Base-by-base conservation (phyloP, 2,113 vertebrate genomes). In the Malaclemys terrapin region DNA sequence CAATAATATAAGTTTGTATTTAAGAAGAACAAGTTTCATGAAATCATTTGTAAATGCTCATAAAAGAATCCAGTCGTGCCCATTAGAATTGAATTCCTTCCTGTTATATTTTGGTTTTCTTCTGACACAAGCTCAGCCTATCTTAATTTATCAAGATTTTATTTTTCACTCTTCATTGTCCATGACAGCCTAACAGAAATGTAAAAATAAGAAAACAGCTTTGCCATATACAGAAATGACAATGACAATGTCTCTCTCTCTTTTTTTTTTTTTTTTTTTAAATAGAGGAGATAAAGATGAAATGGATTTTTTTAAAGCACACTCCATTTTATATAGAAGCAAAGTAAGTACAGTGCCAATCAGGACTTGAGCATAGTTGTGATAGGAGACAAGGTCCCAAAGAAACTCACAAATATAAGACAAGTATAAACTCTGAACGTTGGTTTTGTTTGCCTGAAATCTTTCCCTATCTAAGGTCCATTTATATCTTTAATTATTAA, bases 11-110 rank as follows among this genome's bases (percentile, higher is more conserved):
- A 8, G 54, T 79, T 54, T 79, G 27, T 17, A 87, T 12, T 3
- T 16, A 87, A 0, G 1, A 1, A 6, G 5, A 1, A 54, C 7
- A 91, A 72, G 5, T 20, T 87, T 88, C 1, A 2, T 1, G 0
- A 57, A 91, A 80, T 35, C 31, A 54, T 59, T 92, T 93, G 76
- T 47, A 87, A 27, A 42, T 57, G 19, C 14, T 47, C 8, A 54
- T 20, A 90, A 52, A 85, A 85, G 8, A 89, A 85, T 24, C 56
- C 42, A 86, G 35, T 25, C 80, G 29, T 6, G 49, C 20, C 1
- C 10, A 57, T 59, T 47, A 82, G 50, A 27, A 17, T 20, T 47
- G 52, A 82, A 27, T 49, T 13, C 10, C 14, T 84, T 85, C 7
- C 14, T 27, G 17, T 42, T 45, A 72, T 45, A 16, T n/a, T 35